These are phyloP conservation scores for Xenopus petersii DNA, from an alignment of 2,797 vertebrate species.

Conservation along the genomic window DNA sequence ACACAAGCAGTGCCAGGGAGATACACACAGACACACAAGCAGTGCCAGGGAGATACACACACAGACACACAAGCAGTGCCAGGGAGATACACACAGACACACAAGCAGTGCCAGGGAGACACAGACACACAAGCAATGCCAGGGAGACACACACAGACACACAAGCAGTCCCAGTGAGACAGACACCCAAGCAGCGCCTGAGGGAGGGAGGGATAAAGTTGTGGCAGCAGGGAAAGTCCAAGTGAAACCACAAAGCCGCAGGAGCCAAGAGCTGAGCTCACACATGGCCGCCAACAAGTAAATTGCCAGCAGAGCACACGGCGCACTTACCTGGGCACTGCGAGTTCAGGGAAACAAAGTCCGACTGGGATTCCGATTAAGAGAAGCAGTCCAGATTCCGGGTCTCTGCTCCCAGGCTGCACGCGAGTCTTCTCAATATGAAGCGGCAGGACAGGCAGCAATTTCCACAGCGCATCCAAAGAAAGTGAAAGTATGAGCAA, in stretches of 20 bases:
- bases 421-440: too few relatives aligned
- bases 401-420: too few relatives aligned
- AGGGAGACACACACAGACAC: conserved; percentile 17
- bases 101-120: background rate
- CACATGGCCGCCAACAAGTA: conserved; percentile 8
- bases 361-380: background rate
- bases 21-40: background rate
- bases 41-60: background rate
- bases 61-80: background rate
- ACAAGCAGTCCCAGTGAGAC: background rate
- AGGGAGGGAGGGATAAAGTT: conserved; percentile 15
- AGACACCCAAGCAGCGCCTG: background rate
- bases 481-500: conserved; percentile 16
- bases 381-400: too few relatives aligned
- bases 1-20: background rate
- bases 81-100: too few relatives aligned
- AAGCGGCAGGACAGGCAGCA: too few relatives aligned
- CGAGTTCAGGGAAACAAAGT: background rate
- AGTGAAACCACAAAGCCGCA: conserved; percentile 36
- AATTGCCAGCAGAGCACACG: too few relatives aligned
- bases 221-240: conserved; percentile 16
- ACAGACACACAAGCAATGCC: background rate
- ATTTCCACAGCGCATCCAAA: background rate
- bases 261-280: conserved; percentile 37
- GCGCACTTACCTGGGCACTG: conserved; percentile 56